Percentiles rank a stretch among this genome's conserved stretches.
Conservation (phyloP, 2,113 vertebrate genomes). For the Tonatia bakeri region DNA sequence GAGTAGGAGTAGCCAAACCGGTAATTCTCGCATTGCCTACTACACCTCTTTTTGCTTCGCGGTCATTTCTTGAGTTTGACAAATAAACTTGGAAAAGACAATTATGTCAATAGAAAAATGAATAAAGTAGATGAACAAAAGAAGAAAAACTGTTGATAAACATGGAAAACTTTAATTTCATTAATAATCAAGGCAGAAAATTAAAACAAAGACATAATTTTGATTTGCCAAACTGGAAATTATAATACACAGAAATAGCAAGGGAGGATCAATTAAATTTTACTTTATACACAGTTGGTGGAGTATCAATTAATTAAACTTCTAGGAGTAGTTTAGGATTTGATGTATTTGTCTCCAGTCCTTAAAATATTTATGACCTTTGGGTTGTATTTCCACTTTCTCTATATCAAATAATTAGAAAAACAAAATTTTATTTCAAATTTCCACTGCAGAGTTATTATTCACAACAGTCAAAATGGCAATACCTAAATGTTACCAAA, state of each 20-base stretch:
- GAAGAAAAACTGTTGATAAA: conserved; percentile 13
- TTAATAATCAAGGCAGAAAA: conserved; percentile 20
- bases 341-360: neutral
- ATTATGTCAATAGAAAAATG: neutral
- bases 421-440: neutral
- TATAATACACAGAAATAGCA: neutral
- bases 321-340: neutral
- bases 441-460: neutral
- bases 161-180: neutral
- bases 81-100: neutral
- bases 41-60: neutral
- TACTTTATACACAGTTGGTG: neutral
- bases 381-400: neutral
- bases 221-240: conserved; percentile 13
- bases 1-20: neutral
- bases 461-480: neutral
- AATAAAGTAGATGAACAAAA: neutral
- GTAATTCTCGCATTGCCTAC: neutral
- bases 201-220: conserved; percentile 9
- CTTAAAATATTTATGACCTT: conserved; percentile 1
- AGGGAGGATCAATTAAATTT: neutral
- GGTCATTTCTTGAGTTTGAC: neutral
- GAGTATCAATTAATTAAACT: neutral
- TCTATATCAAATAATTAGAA: neutral
- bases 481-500: conserved; percentile 1